Percentiles rank a stretch among this genome's conserved stretches.
Evolutionary conservation across 2,888 invertebrate genomes (phyloP).

Genomic region (Pammene fasciana): DNA sequence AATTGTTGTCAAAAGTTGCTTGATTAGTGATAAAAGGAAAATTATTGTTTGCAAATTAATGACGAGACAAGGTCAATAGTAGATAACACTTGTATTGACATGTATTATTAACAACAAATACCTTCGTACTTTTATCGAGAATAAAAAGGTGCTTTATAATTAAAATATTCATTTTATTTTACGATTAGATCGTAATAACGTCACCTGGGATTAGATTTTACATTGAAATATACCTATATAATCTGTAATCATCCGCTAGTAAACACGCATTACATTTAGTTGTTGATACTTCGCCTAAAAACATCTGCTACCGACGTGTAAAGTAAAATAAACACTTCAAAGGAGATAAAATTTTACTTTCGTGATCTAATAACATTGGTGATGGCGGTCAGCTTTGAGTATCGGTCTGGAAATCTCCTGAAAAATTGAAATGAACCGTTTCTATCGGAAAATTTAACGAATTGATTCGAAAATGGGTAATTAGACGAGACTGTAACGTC

Average conservation of each 20-base stretch:
- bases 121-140: background rate
- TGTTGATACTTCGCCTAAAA: constrained; percentile 32
- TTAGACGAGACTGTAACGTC: too few species aligned
- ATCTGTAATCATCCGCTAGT: constrained; percentile 45
- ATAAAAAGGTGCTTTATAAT: background rate
- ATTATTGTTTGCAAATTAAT: constrained; percentile 13
- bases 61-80: background rate
- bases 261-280: constrained; percentile 42
- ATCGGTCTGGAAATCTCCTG: constrained; percentile 20
- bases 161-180: background rate
- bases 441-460: background rate
- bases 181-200: constrained; percentile 1
- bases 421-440: constrained; percentile 4
- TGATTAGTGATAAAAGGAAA: background rate
- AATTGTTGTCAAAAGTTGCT: constrained; percentile 20
- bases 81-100: background rate
- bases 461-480: too few species aligned
- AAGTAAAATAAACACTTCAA: constrained; percentile 45
- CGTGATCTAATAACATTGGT: constrained; percentile 29
- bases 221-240: constrained; percentile 41
- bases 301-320: constrained; percentile 32
- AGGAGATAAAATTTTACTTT: constrained; percentile 43
- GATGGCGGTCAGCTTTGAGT: constrained; percentile 13
- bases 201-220: constrained; percentile 16
- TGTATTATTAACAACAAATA: background rate